Conservation (phyloP, 2,888 invertebrate species). For the Watsonalla cultraria region DNA sequence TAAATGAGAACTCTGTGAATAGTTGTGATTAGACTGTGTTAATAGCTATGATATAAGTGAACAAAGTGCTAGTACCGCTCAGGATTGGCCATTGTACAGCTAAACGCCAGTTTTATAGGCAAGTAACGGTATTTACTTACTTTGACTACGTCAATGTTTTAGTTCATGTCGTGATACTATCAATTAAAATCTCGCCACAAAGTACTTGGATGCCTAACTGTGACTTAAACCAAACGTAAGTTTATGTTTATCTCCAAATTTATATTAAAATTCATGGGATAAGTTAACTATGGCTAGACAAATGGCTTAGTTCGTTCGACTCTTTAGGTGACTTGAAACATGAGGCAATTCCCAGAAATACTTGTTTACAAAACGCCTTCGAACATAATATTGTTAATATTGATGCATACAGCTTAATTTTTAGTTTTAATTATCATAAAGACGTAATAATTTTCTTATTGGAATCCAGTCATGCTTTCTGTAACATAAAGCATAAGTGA, state of each 20-base stretch:
- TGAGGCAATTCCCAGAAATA: background rate
- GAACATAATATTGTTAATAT: background rate
- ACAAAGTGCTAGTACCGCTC: constrained; percentile 28
- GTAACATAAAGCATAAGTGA: background rate
- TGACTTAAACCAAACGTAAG: background rate
- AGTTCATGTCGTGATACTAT: constrained; percentile 30
- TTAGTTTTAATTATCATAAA: background rate
- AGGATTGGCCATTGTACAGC: constrained; percentile 35
- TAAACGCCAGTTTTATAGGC: constrained; percentile 57
- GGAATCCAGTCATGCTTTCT: background rate
- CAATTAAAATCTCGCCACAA: constrained; percentile 24
- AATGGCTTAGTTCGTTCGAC: too few species aligned
- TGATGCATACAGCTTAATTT: background rate
- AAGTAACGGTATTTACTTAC: constrained; percentile 74
- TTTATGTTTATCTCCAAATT: too few species aligned
- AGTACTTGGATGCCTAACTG: constrained; percentile 17
- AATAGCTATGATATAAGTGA: constrained; percentile 55
- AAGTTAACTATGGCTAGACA: too few species aligned
- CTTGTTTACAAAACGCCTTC: background rate
- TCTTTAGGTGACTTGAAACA: background rate
- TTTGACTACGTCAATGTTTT: constrained; percentile 66
- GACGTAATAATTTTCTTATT: background rate
- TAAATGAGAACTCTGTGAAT: constrained; percentile 48
- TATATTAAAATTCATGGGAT: too few species aligned
- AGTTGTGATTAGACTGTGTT: constrained; percentile 29